These are phyloP conservation scores for Oscheius sp. DNA, from an alignment of 1,140 invertebrate genomes.

Conservation along the genomic window DNA sequence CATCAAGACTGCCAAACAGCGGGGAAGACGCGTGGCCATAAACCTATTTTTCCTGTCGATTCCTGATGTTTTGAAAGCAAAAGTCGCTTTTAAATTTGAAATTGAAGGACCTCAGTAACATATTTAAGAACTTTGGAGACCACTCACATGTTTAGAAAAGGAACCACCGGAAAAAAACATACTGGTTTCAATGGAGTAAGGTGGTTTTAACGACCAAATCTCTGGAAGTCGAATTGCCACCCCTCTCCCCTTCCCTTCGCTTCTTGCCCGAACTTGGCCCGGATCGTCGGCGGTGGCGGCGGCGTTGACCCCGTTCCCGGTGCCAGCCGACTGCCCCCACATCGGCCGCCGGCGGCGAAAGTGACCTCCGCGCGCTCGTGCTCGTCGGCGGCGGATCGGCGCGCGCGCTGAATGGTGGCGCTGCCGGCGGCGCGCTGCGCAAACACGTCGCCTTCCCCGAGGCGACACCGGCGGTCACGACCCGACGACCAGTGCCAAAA, in stretches of 20 bases:
- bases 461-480: conserved; percentile 3
- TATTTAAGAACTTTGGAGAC: too few species aligned
- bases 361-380: conserved; percentile 6
- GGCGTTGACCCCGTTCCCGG: neutral
- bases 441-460: neutral
- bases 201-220: neutral
- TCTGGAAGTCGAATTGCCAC: neutral
- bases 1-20: too few species aligned
- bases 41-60: too few species aligned
- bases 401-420: neutral
- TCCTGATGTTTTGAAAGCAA: too few species aligned
- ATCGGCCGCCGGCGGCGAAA: neutral
- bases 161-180: too few species aligned
- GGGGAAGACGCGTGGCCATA: too few species aligned
- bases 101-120: too few species aligned
- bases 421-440: neutral
- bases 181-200: too few species aligned
- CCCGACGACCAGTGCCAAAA: neutral
- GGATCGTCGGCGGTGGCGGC: neutral
- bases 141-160: too few species aligned
- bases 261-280: neutral
- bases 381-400: neutral
- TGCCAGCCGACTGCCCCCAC: neutral
- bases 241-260: neutral
- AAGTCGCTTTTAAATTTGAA: too few species aligned